These are phyloP conservation scores for Myotis brandtii DNA, from an alignment of 2,113 vertebrate genomes.

Conservation along the genomic window DNA sequence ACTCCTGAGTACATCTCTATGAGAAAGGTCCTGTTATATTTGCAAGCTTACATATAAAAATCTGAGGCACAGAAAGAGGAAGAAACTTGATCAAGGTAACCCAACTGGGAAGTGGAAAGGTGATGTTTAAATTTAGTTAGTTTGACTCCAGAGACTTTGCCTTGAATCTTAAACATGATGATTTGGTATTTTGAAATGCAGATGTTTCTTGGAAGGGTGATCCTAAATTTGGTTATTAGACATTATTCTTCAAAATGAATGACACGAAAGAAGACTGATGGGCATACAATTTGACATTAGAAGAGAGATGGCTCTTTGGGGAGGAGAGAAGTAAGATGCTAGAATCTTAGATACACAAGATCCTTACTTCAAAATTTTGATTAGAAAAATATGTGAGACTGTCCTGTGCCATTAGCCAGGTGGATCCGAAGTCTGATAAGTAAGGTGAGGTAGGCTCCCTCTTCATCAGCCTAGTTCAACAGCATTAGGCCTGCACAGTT, in stretches of 20 bases:
- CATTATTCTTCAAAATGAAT: not conserved
- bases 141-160: not conserved
- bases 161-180: not conserved
- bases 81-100: not conserved
- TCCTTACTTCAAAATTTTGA: not conserved
- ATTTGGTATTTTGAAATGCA: not conserved
- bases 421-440: not conserved
- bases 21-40: not conserved
- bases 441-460: fast-evolving
- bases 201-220: not conserved
- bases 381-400: not conserved
- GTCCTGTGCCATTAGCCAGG: not conserved
- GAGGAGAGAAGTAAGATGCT: not conserved
- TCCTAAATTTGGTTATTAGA: not conserved
- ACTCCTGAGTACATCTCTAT: not conserved
- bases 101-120: not conserved
- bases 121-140: not conserved
- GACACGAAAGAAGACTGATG: not conserved
- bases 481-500: not conserved
- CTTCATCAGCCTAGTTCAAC: not conserved
- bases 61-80: not conserved
- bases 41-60: not conserved
- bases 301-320: not conserved
- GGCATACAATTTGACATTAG: not conserved
- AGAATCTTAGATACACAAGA: not conserved